Evolutionary conservation across 2,888 invertebrate genomes (phyloP).

Genomic region (Colostygia pectinataria): DNA sequence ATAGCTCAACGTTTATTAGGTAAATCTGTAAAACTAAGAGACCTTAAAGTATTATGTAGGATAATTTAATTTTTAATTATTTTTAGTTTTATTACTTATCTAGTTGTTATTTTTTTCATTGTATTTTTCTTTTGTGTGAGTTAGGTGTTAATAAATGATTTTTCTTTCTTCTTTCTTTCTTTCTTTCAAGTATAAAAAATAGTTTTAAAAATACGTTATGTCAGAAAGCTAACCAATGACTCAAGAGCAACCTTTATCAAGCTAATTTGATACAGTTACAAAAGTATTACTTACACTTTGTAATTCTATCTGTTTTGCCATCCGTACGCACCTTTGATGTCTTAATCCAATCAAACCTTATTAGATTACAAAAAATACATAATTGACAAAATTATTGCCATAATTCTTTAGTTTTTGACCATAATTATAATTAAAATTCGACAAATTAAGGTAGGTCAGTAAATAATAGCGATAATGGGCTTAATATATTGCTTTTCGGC

Average conservation of each 20-base stretch:
- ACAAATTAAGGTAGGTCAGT: slow-evolving; percentile 69
- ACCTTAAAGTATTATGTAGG: too few species aligned
- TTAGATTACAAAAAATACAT: slow-evolving; percentile 56
- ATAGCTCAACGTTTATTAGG: too few species aligned
- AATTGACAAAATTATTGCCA: slow-evolving; percentile 51
- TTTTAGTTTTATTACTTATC: too few species aligned
- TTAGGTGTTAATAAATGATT: too few species aligned
- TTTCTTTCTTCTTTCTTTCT: too few species aligned
- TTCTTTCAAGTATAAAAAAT: too few species aligned
- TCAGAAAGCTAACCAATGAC: slow-evolving; percentile 3
- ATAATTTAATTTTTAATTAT: too few species aligned
- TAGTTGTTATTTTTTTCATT: too few species aligned
- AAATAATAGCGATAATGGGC: slow-evolving; percentile 44
- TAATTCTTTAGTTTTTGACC: slow-evolving; percentile 48
- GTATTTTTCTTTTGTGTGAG: too few species aligned
- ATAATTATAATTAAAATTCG: slow-evolving; percentile 60
- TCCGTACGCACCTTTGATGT: slow-evolving; percentile 76
- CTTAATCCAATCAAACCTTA: slow-evolving; percentile 75
- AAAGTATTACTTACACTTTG: slow-evolving; percentile 55
- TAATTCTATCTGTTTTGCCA: slow-evolving; percentile 70
- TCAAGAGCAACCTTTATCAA: neutral
- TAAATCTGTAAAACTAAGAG: too few species aligned
- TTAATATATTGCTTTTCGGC: slow-evolving; percentile 22
- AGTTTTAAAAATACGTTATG: too few species aligned
- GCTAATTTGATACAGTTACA: slow-evolving; percentile 13